phyloP scores from a whole-genome alignment of 2,888 invertebrate genomes.

The Drosophila atripex region DNA sequence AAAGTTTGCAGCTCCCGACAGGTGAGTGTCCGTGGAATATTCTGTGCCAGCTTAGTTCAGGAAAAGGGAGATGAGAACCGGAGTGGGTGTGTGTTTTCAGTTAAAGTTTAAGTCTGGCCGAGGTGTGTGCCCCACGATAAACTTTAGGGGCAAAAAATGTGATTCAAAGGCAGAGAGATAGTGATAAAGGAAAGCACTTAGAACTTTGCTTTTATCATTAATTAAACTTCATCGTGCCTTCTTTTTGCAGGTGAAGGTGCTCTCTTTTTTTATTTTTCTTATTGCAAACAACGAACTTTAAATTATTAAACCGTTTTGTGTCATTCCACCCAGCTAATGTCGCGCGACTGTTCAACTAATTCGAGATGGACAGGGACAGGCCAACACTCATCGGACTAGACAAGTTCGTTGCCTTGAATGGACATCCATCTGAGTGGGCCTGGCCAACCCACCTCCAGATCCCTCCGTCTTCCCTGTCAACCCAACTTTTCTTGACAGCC shows the following conservation, averaged over 20 bases:
- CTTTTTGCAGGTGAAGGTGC: neutral
- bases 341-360: conserved; percentile 43
- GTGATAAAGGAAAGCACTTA: conserved; percentile 23
- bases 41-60: conserved; percentile 31
- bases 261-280: neutral
- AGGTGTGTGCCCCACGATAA: conserved; percentile 9
- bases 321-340: conserved; percentile 23
- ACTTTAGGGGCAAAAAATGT: conserved; percentile 15
- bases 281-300: conserved; percentile 5
- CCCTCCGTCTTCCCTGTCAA: conserved; percentile 23
- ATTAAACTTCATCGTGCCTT: conserved; percentile 25
- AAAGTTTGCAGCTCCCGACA: conserved; percentile 57
- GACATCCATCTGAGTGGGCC: conserved; percentile 60
- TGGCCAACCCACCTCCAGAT: conserved; percentile 35
- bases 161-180: conserved; percentile 8
- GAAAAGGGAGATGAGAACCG: neutral
- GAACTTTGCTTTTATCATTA: conserved; percentile 28
- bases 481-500: conserved; percentile 20
- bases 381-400: conserved; percentile 67
- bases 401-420: conserved; percentile 79
- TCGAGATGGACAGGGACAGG: conserved; percentile 61
- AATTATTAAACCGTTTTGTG: conserved; percentile 11
- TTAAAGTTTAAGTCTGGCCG: conserved; percentile 21
- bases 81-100: conserved; percentile 8
- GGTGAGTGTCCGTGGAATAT: conserved; percentile 56